Evolutionary conservation across 2,113 vertebrate species (phyloP).

Genomic region (Leptosomus discolor): DNA sequence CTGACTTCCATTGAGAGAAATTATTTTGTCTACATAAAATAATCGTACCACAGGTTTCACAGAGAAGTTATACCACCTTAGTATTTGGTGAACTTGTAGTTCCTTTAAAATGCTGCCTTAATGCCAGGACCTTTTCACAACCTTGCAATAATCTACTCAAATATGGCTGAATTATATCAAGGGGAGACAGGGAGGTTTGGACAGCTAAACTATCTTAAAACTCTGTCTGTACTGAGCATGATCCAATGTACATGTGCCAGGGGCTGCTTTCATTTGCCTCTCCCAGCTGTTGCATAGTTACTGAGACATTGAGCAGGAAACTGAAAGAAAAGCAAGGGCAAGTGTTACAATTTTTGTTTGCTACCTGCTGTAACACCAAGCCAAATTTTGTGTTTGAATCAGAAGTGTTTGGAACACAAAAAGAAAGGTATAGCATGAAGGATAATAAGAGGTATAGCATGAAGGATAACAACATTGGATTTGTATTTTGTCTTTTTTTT

Average conservation of each 20-base stretch:
- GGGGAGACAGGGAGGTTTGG: background rate
- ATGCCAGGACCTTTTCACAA: background rate
- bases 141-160: background rate
- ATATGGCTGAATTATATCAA: background rate
- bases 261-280: background rate
- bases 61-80: too few species aligned
- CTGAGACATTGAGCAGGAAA: rapidly evolving
- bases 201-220: background rate
- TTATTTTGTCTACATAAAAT: background rate
- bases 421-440: background rate
- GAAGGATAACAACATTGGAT: background rate
- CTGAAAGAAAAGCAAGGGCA: background rate
- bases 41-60: background rate
- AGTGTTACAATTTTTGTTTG: background rate
- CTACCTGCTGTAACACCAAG: background rate
- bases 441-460: background rate
- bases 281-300: background rate
- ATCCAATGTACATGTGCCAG: background rate
- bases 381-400: background rate
- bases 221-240: background rate
- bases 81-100: background rate
- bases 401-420: background rate
- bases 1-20: background rate
- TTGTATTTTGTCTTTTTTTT: background rate
- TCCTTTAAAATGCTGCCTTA: background rate